Base-by-base conservation (phyloP, 2,797 vertebrate species). In the Amphiprion clarkii region DNA sequence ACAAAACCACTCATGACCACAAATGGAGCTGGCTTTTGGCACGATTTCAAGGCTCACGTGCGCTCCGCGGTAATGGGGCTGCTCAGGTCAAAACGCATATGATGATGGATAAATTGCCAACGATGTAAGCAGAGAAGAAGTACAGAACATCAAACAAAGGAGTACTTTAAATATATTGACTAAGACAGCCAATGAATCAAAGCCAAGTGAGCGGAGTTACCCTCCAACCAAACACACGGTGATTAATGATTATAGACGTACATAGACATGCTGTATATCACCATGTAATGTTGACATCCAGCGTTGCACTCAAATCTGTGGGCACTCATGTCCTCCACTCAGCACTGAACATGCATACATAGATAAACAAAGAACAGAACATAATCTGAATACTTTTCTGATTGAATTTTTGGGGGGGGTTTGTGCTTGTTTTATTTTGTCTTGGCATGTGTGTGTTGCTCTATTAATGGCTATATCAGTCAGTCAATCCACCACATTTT, bases 1-100 rank as follows among this genome's bases (percentile, higher is more conserved):
- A 91, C 81, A 83, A 88, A 71, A 74, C 84, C 82, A 48, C 65
- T 76, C 78, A 82, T 87, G 84, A 85, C 89, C 87, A 90, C 87
- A 93, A 88, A 94, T 89, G 84, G 89, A 89, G 71, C 4, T 52
- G 63, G 69, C 59, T 79, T 77, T 78, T 89, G 82, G 90, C 90
- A 82, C 2, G 62, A 76, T 73, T 87, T 88, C 89, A 93, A 86
- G 68, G 76, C 83, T 79, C 87, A 87, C 78, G 76, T 90, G 84
- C 71, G 51, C 55, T 25, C 58, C 17, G 4, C 55, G 31, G 66
- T 16, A 52, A 80, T n/a, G 79, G 49, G 60, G 57, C 76, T 16
- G 71, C 71, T 74, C 55, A 49, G 70, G 78, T 74, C 56, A 74
- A 84, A 86, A 74, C 82, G 63, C 16, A 60, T n/a, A 60, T 25